Conservation (phyloP, 1,140 invertebrate species). For the Cyrtorhinus lividipennis region DNA sequence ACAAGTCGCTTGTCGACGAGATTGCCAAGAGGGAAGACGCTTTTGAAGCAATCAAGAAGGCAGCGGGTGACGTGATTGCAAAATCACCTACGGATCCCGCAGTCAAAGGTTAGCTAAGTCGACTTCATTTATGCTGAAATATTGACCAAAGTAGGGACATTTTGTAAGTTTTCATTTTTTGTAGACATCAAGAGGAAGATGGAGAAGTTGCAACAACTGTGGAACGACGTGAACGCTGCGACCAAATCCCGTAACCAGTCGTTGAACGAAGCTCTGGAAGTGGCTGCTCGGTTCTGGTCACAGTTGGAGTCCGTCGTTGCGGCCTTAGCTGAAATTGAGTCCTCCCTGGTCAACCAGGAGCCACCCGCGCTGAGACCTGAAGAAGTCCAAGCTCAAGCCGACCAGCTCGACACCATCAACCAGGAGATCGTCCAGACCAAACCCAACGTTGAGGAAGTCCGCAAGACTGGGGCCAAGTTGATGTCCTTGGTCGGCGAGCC, state of each 20-base stretch:
- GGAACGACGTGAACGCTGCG: constrained; percentile 80
- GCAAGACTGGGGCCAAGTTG: constrained; percentile 75
- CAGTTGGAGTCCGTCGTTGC: constrained; percentile 79
- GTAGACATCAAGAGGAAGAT: constrained; percentile 85
- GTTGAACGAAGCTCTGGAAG: constrained; percentile 70
- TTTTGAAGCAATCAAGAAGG: constrained; percentile 77
- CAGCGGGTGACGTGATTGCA: constrained; percentile 85
- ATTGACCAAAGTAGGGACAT: too few relatives aligned
- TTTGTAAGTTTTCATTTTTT: constrained; percentile 21
- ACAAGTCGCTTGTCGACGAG: constrained; percentile 76
- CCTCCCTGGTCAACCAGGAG: constrained; percentile 72
- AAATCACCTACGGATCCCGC: constrained; percentile 85
- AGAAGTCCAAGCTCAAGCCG: constrained; percentile 84
- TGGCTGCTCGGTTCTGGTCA: constrained; percentile 91
- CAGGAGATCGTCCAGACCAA: constrained; percentile 86
- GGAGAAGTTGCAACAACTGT: constrained; percentile 79
- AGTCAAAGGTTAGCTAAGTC: constrained; percentile 49
- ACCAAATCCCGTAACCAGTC: constrained; percentile 65
- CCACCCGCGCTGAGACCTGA: constrained; percentile 83
- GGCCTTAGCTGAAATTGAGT: constrained; percentile 74
- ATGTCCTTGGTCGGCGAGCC: constrained; percentile 88
- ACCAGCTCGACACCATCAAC: constrained; percentile 82
- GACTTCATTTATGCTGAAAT: too few relatives aligned
- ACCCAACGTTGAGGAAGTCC: constrained; percentile 81
- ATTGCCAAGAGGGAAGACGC: constrained; percentile 80